A percentile compares a stretch with the other conserved stretches of the same genome.
Conservation (phyloP, 2,888 invertebrate genomes). For the Smittia sp. region DNA sequence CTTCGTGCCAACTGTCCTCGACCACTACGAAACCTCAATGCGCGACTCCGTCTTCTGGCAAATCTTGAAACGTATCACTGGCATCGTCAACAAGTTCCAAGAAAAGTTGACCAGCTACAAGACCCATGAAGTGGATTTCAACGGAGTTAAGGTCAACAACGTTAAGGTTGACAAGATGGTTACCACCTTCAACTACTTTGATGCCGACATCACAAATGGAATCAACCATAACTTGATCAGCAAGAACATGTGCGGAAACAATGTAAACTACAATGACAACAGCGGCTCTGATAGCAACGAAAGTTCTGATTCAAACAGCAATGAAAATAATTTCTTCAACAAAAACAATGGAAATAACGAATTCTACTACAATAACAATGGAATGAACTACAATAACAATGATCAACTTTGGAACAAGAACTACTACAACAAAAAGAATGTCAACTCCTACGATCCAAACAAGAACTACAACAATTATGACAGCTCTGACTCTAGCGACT, state of each 20-base stretch:
- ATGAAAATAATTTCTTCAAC: neutral
- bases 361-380: too few relatives aligned
- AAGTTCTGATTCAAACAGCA: neutral
- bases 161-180: slow-evolving; percentile 64
- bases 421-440: too few relatives aligned
- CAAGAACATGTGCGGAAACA: slow-evolving; percentile 42
- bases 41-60: slow-evolving; percentile 70
- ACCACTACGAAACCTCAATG: slow-evolving; percentile 63
- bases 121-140: slow-evolving; percentile 59
- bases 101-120: slow-evolving; percentile 61
- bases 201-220: slow-evolving; percentile 61
- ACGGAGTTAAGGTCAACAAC: slow-evolving; percentile 62
- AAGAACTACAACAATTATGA: too few relatives aligned
- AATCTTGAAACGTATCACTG: slow-evolving; percentile 61
- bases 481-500: too few relatives aligned
- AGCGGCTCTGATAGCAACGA: neutral
- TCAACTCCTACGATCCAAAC: too few relatives aligned
- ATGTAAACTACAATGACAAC: neutral
- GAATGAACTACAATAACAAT: too few relatives aligned
- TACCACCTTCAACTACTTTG: slow-evolving; percentile 67
- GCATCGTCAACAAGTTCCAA: slow-evolving; percentile 62
- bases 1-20: slow-evolving; percentile 62
- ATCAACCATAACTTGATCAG: slow-evolving; percentile 54
- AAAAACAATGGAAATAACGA: neutral
- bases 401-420: too few relatives aligned